These are phyloP conservation scores for human (Homo sapiens) DNA, from an alignment of 2,113 vertebrate species.

Conservation along the genomic window DNA sequence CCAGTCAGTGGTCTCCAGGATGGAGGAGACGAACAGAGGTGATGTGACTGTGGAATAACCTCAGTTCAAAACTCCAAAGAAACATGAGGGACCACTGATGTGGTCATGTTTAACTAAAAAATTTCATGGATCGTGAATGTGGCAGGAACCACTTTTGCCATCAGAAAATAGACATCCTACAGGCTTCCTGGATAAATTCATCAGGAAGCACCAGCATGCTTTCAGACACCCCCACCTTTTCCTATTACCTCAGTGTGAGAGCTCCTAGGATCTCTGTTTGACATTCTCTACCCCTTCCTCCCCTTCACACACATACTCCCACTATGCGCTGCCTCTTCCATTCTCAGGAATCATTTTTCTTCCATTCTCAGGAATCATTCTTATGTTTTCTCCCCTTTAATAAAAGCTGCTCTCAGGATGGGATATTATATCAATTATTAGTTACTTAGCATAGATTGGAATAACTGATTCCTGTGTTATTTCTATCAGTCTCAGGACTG, in stretches of 20 bases:
- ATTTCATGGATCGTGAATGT: neutral
- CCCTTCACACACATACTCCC: neutral
- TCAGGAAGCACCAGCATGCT: neutral
- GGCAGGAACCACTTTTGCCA: neutral
- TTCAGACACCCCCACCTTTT: neutral
- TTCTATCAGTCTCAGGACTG: neutral
- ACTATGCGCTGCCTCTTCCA: neutral
- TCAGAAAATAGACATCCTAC: neutral
- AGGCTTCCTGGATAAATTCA: neutral
- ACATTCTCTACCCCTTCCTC: neutral
- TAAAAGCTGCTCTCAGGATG: neutral
- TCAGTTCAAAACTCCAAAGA: neutral
- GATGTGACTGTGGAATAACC: accelerated
- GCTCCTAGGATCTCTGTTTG: neutral
- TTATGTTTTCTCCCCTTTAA: neutral
- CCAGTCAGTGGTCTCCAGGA: neutral
- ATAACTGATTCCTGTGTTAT: neutral
- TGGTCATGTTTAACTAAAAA: neutral
- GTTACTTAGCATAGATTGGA: neutral
- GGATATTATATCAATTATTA: neutral
- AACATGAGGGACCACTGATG: accelerated
- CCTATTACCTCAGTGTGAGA: neutral
- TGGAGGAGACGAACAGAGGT: neutral
- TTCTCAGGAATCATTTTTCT: neutral
- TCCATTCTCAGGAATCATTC: neutral